Base-by-base conservation (phyloP, 2,888 invertebrate genomes). In the Macrosiphum euphorbiae region DNA sequence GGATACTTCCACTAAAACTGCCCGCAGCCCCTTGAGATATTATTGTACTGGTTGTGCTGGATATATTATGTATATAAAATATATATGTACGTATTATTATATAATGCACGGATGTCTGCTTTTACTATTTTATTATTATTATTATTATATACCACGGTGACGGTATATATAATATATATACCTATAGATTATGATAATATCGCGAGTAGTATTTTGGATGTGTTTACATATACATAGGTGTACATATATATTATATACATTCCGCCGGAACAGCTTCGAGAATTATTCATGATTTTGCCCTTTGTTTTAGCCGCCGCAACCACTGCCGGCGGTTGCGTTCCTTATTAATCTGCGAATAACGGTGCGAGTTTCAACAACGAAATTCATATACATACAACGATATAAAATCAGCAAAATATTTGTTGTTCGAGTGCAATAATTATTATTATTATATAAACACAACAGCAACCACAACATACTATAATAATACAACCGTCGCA, bases 281-380 rank as follows among this genome's bases (percentile, higher is more conserved):
- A 92, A 92, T 92, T 92, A 92, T 92, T 92, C 92, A 92, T 88
- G 87, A 88, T 28, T 92, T 35, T 52, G 88, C 92, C 67, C 67
- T 92, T 92, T 92, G 92, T 88, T 88, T 88, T 88, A 28, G 50
- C 44, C 55, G 47, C 52, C 24, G n/a, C 61, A 90, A 16, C 61
- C 11, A 47, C 84, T 28, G 84, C 5, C 84, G 28, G 52, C 91
- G 41, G 50, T 61, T 35, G 58, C 85, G 85, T 61, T 91, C 85
- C 91, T 91, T 91, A 91, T 78, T 78, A 86, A 91, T 91, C 85
- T 58, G 58, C 41, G 85, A 50, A 55, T 44, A n/a, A 86, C 47
- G 28, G 86, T 7, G 16, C 52, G 44, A 78, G 88, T 88, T 92
- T 88, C 92, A 28, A 88, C 88, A 55, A 78, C 52, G 88, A 55